phyloP scores from a whole-genome alignment of 1,140 invertebrate species.

The Aphaenogaster rudis region DNA sequence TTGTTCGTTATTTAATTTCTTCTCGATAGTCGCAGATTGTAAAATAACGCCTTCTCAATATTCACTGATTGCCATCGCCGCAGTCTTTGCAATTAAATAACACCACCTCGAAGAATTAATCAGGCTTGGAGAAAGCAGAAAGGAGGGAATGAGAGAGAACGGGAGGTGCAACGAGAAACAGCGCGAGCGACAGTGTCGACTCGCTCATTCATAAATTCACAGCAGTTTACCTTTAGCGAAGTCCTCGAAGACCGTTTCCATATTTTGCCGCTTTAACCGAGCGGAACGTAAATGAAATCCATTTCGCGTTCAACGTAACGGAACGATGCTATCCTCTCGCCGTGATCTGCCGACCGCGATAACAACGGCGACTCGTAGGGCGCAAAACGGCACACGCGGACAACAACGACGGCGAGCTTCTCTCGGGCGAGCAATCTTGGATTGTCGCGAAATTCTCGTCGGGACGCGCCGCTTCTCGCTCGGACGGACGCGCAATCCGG shows the following conservation, averaged over 20 bases:
- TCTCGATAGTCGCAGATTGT: not conserved
- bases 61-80: slow-evolving; percentile 9
- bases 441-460: not conserved
- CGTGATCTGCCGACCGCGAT: slow-evolving; percentile 30
- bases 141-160: not conserved
- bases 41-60: slow-evolving; percentile 7
- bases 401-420: not conserved
- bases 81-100: slow-evolving; percentile 29
- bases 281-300: slow-evolving; percentile 67
- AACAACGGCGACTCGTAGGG: slow-evolving; percentile 1
- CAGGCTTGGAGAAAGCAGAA: too few species aligned
- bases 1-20: not conserved
- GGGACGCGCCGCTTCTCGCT: not conserved
- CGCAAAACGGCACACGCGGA: slow-evolving; percentile 12
- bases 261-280: slow-evolving; percentile 70
- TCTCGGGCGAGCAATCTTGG: not conserved
- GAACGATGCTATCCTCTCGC: slow-evolving; percentile 22
- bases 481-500: not conserved
- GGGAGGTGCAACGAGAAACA: not conserved
- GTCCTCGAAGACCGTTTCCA: slow-evolving; percentile 42
- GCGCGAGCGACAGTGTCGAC: slow-evolving; percentile 8
- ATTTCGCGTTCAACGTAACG: slow-evolving; percentile 38
- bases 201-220: slow-evolving; percentile 64
- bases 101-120: slow-evolving; percentile 18
- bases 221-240: slow-evolving; percentile 55